Percentiles rank a stretch among this genome's conserved stretches.
Conservation (phyloP, 2,113 vertebrate species). For the Anoura caudifer region DNA sequence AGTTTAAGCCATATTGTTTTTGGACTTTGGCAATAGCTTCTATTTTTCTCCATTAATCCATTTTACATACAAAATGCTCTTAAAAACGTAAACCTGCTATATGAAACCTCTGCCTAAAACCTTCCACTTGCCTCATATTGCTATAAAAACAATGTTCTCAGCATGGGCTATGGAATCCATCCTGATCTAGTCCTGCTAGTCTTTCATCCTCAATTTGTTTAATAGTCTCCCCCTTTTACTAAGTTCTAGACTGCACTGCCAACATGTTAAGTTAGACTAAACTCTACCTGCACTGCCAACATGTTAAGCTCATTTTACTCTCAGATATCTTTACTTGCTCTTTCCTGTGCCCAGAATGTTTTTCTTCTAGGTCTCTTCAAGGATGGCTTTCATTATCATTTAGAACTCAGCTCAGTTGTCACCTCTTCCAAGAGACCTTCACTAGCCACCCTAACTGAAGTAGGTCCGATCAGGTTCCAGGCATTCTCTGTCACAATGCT, state of each 20-base stretch:
- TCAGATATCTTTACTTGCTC: not conserved
- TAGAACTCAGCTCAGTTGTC: not conserved
- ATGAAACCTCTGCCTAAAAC: not conserved
- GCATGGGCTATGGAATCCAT: accelerated
- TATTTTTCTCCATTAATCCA: not conserved
- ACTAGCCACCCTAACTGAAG: not conserved
- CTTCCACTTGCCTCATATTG: not conserved
- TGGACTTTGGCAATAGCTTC: not conserved
- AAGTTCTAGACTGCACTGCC: not conserved
- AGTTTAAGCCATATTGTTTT: not conserved
- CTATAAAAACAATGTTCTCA: not conserved
- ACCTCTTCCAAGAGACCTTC: not conserved
- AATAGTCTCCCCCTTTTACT: not conserved
- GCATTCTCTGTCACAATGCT: not conserved
- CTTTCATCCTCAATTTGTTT: not conserved
- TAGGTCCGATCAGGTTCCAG: not conserved
- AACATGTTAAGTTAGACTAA: not conserved
- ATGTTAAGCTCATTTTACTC: not conserved
- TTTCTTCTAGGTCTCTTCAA: not conserved
- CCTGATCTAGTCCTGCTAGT: not conserved
- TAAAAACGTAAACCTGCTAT: not conserved
- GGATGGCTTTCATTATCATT: not conserved
- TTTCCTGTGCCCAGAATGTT: not conserved
- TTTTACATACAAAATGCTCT: not conserved
- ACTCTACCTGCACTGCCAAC: not conserved